These are phyloP conservation scores for Ligdia adustata DNA, from an alignment of 2,888 invertebrate species.

Conservation along the genomic window DNA sequence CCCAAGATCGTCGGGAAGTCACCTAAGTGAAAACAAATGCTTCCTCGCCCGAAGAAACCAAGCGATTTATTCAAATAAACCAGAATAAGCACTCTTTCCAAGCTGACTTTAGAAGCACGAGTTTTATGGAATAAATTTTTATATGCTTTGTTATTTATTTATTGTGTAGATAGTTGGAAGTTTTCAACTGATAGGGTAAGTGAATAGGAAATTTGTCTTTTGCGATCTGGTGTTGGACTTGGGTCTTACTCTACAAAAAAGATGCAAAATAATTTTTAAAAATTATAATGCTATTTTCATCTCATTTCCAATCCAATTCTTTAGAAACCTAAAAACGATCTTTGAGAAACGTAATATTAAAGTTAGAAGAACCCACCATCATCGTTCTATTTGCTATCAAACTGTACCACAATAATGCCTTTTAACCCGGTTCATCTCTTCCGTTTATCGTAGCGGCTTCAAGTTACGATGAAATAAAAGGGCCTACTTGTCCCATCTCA, in stretches of 20 bases:
- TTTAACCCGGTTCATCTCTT: constrained; percentile 12
- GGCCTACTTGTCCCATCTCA: constrained; percentile 21
- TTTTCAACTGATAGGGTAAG: no score
- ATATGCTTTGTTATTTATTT: constrained; percentile 1
- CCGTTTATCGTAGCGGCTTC: constrained; percentile 20
- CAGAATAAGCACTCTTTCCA: constrained; percentile 20
- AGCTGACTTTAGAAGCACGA: constrained; percentile 5
- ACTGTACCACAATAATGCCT: constrained; percentile 6
- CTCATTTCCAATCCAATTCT: no score
- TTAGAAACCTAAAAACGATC: no score
- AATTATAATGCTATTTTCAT: no score
- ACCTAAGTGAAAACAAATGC: constrained; percentile 67
- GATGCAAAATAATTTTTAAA: no score
- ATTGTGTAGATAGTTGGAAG: no score
- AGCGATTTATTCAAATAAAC: constrained; percentile 63
- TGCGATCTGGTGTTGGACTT: no score
- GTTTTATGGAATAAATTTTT: constrained; percentile 6
- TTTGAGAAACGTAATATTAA: no score
- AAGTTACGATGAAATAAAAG: constrained; percentile 25
- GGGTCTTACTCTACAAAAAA: no score
- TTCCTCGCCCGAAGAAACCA: constrained; percentile 44
- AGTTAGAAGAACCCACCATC: no score
- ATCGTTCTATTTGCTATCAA: constrained; percentile 1
- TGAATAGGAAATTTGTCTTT: no score
- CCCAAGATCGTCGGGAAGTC: constrained; percentile 20